Base-by-base conservation (phyloP, 2,888 invertebrate species). In the Eurois occulta region DNA sequence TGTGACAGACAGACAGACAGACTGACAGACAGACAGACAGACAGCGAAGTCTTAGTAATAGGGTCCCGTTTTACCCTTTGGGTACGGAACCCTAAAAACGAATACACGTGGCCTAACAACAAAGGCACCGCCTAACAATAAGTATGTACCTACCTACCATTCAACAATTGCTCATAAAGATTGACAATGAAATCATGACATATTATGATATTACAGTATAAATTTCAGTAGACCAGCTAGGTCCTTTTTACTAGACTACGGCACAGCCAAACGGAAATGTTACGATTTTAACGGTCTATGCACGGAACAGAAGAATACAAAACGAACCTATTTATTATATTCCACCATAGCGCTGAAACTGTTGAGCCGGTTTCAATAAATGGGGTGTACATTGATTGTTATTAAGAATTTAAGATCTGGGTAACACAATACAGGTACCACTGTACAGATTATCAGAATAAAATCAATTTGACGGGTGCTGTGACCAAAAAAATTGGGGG, bases 91-190 rank as follows among this genome's bases (percentile, higher is more conserved):
- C n/a, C n/a, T n/a, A n/a, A n/a, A n/a, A n/a, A n/a, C n/a, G n/a
- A 41, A 68, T 41, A 71, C 79, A 65, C 84, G 48, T 60, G 67
- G 11, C 21, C 13, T 7, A 52, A 72, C 21, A 55, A 83, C 80
- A 84, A 73, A 87, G 71, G 28, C 24, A n/a, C 84, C 85, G 80
- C 60, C 24, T 43, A 1, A 83, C 1, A 46, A 52, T 66, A 41
- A 62, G 32, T n/a, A n/a, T 0, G 41, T 41, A 41, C n/a, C 41
- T 65, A 41, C n/a, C n/a, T 35, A 28, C 28, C 55, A 72, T 69
- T 32, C 43, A 46, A 58, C 46, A 46, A 68, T 38, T 21, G 68
- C 52, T 11, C 11, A 35, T 72, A 83, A 69, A 32, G 65, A 81
- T 55, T 62, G 65, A 72, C 46, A 76, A 55, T 67, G 48, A 86